A percentile compares a stretch with the other conserved stretches of the same genome.
phyloP scores from a whole-genome alignment of 2,113 vertebrate species.

The Arizona elegans region DNA sequence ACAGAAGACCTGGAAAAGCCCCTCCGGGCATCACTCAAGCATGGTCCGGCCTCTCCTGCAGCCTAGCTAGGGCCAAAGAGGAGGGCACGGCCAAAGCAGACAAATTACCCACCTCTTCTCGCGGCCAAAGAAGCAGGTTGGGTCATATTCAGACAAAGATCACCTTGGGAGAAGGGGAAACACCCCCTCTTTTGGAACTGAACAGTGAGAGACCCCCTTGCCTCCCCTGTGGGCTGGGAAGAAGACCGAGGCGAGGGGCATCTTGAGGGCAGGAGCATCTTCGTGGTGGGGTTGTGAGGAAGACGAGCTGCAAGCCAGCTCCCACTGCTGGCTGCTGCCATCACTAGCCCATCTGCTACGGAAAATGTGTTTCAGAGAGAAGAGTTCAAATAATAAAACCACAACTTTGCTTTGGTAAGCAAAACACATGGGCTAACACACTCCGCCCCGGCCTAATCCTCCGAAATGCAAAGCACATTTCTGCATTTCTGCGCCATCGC shows the following conservation, averaged over 20 bases:
- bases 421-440: background rate
- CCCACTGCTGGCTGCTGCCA: background rate
- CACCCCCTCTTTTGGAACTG: background rate
- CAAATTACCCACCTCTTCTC: background rate
- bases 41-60: background rate
- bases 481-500: background rate
- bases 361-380: background rate
- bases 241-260: background rate
- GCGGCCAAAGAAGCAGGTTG: background rate
- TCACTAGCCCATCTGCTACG: background rate
- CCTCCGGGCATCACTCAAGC: background rate
- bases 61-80: background rate
- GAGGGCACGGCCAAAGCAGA: background rate
- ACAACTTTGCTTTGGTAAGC: background rate
- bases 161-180: background rate
- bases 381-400: background rate
- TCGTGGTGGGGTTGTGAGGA: background rate
- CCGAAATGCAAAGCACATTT: slow-evolving; percentile 12
- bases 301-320: background rate
- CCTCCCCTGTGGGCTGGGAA: background rate
- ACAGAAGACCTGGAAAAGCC: background rate
- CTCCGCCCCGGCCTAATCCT: background rate
- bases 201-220: background rate
- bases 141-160: background rate
- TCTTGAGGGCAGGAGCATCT: background rate